Evolutionary conservation across 2,888 invertebrate species (phyloP).

Genomic region (Druceiella hillmani): DNA sequence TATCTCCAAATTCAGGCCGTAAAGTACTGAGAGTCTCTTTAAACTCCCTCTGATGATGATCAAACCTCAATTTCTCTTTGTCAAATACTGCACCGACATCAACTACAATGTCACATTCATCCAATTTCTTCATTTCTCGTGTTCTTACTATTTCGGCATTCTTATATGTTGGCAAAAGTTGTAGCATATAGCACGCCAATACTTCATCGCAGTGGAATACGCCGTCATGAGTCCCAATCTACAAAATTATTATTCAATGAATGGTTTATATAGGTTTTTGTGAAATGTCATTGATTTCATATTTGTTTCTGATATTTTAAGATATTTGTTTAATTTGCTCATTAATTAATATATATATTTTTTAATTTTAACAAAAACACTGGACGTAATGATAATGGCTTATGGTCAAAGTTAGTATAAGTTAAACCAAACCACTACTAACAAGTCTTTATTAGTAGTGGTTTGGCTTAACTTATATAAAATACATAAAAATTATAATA

Average conservation of each 20-base stretch:
- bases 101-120: constrained; percentile 86
- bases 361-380: no score
- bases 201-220: constrained; percentile 93
- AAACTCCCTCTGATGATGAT: constrained; percentile 90
- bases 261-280: no score
- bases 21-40: constrained; percentile 60
- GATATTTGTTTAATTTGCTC: no score
- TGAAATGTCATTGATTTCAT: no score
- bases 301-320: no score
- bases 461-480: no score
- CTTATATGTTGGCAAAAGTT: constrained; percentile 70
- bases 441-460: no score
- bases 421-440: no score
- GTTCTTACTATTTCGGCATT: constrained; percentile 75
- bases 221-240: constrained; percentile 76
- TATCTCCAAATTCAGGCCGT: constrained; percentile 53
- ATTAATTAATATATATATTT: no score
- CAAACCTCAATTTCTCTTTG: constrained; percentile 70
- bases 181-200: constrained; percentile 90
- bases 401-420: no score
- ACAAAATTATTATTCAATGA: constrained; percentile 9
- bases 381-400: no score
- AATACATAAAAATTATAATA: no score
- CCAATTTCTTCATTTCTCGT: constrained; percentile 56
- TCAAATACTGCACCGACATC: constrained; percentile 91